Evolutionary conservation across 1,140 invertebrate species (phyloP).

Genomic region (Leptinotarsa defecta): DNA sequence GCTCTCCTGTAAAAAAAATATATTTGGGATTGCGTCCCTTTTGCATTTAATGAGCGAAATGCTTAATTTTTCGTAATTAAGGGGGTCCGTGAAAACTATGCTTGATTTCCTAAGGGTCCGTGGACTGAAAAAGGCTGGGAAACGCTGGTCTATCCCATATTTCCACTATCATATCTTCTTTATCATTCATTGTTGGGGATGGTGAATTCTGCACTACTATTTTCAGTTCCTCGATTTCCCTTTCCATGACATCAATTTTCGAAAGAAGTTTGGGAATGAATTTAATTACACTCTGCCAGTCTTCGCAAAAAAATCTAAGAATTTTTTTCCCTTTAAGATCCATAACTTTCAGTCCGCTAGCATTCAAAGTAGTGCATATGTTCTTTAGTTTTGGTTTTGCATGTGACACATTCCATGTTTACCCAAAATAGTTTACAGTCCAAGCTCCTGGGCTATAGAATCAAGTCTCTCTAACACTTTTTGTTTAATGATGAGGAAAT

Average conservation of each 20-base stretch:
- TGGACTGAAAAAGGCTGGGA: too few species aligned
- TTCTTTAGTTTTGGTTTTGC: slow-evolving; percentile 17
- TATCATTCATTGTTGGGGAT: slow-evolving; percentile 5
- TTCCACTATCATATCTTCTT: slow-evolving; percentile 9
- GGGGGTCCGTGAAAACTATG: too few species aligned
- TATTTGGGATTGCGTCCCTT: too few species aligned
- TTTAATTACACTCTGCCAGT: slow-evolving; percentile 11
- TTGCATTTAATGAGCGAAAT: too few species aligned
- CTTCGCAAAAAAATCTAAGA: slow-evolving; percentile 16
- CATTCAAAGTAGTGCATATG: slow-evolving; percentile 10
- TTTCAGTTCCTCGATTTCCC: slow-evolving; percentile 13
- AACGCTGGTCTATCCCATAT: too few species aligned
- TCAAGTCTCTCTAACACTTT: neutral
- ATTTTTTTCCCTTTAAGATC: slow-evolving; percentile 13
- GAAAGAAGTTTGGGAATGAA: slow-evolving; percentile 15
- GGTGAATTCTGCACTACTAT: neutral
- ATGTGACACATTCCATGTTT: slow-evolving; percentile 10
- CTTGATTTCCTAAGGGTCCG: too few species aligned
- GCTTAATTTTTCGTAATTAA: too few species aligned
- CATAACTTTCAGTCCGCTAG: slow-evolving; percentile 14
- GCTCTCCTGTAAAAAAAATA: too few species aligned
- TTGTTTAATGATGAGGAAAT: too few species aligned
- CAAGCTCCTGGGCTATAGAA: neutral
- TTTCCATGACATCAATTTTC: slow-evolving; percentile 16
- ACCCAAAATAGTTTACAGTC: neutral